These are phyloP conservation scores for Pilophorus perplexus DNA, from an alignment of 2,888 invertebrate genomes.

Conservation along the genomic window DNA sequence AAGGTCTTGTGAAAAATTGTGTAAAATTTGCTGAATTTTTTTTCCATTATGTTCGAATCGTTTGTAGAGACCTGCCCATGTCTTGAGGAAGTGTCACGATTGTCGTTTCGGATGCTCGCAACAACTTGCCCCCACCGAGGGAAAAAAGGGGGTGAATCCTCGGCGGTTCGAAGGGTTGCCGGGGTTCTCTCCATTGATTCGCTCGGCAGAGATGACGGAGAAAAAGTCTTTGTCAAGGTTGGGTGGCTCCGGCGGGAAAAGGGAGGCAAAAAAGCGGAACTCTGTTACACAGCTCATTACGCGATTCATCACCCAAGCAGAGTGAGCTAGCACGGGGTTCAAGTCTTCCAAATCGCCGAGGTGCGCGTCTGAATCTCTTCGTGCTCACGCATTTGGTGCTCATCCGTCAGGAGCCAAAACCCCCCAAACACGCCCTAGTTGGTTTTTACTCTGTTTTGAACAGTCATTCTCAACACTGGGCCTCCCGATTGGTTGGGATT, in stretches of 20 bases:
- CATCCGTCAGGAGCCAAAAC: too few relatives aligned
- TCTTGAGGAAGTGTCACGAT: too few relatives aligned
- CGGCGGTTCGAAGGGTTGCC: too few relatives aligned
- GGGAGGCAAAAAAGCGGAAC: conserved; percentile 37
- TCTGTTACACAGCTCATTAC: conserved; percentile 42
- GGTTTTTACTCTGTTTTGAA: background rate
- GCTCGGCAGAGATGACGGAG: conserved; percentile 11
- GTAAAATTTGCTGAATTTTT: too few relatives aligned
- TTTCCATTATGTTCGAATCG: too few relatives aligned
- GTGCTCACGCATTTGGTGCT: conserved; percentile 10
- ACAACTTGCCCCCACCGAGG: too few relatives aligned
- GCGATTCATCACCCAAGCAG: conserved; percentile 36
- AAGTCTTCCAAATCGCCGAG: conserved; percentile 1
- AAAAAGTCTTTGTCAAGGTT: conserved; percentile 33
- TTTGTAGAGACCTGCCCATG: too few relatives aligned
- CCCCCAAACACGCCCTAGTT: too few relatives aligned
- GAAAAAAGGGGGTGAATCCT: too few relatives aligned
- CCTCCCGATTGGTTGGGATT: background rate
- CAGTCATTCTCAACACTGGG: background rate
- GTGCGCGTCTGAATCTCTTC: conserved; percentile 18
- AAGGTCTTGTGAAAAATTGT: too few relatives aligned
- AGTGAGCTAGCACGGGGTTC: conserved; percentile 16
- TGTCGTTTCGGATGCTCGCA: too few relatives aligned
- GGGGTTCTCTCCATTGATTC: conserved; percentile 18
- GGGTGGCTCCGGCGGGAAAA: conserved; percentile 13